Evolutionary conservation across 1,140 invertebrate genomes (phyloP), one percentile per base, ranked within the genome.

Genomic region (Diplogasteroides magnus): DNA sequence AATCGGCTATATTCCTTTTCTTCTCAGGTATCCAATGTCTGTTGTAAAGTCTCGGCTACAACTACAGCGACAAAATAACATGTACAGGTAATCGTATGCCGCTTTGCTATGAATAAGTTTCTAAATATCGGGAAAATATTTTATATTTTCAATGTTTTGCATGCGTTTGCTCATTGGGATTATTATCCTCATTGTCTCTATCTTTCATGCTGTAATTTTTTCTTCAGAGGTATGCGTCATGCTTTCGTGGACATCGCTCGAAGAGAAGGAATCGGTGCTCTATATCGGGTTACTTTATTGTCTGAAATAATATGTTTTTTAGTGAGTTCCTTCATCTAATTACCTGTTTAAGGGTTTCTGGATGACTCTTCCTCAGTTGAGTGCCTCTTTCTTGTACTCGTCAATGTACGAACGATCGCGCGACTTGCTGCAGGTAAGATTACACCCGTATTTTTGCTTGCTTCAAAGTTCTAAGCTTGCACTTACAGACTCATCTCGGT

Each of bases 21-120:
- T 48, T 19, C 19, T 11, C 37, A 48, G 37, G 1, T 98, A 97
- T 85, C 95, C 95, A 0, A 86, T 98, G 71, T 95, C 93, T 32
- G 87, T 98, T n/a, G 91, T 98, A 55, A 97, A 97, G 84, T 97
- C 95, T 1, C 89, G 94, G 73, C 87, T 98, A 31, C 94, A 98
- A 86, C 78, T 87, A 37, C 84, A 87, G 73, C 78, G 77, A 31
- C 77, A 82, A 31, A 83, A 84, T 66, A 75, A 78, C 67, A 69
- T 84, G 14, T 82, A 81, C 73, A 69, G 27, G 14, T 74, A 74
- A 70, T 80, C 66, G 87, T 93, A 62, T 91, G n/a, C n/a, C n/a
- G n/a, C n/a, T n/a, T n/a, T n/a, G n/a, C n/a, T n/a, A n/a, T n/a
- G n/a, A n/a, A n/a, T n/a, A n/a, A n/a, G n/a, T n/a, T n/a, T n/a